These are phyloP conservation scores for Antrozous pallidus DNA, from an alignment of 2,797 vertebrate genomes.

Conservation along the genomic window DNA sequence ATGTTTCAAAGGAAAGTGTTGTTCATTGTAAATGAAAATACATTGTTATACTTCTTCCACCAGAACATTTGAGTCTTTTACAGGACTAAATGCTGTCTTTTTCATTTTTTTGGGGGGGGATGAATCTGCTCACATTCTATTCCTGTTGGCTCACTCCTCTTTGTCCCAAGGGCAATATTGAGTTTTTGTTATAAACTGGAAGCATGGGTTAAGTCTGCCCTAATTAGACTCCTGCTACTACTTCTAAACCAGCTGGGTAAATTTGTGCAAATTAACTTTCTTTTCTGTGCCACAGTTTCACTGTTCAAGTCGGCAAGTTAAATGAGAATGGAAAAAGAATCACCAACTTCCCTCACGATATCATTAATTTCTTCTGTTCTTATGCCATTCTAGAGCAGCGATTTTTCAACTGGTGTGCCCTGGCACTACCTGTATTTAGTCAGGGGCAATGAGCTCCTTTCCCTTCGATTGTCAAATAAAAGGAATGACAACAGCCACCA, in stretches of 20 bases:
- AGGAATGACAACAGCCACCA: neutral
- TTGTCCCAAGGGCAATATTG: neutral
- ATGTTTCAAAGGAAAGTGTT: neutral
- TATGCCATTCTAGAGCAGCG: neutral
- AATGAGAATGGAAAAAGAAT: neutral
- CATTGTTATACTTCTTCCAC: neutral
- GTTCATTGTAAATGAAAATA: neutral
- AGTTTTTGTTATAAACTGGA: neutral
- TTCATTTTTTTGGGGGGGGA: neutral
- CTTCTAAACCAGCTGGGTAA: neutral
- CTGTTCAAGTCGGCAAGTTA: neutral
- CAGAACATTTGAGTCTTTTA: neutral
- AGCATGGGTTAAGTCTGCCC: neutral
- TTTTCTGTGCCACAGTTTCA: neutral
- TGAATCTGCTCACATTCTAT: neutral
- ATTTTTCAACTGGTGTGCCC: neutral
- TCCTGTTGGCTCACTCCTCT: neutral
- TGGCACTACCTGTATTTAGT: neutral
- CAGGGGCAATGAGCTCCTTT: neutral
- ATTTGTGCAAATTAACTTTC: neutral
- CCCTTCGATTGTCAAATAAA: neutral
- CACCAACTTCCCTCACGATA: accelerated
- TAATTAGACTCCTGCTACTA: neutral
- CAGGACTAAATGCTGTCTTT: neutral
- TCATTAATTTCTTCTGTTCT: neutral